A percentile compares a stretch with the other conserved stretches of the same genome.
Conservation (phyloP, 1,140 invertebrate genomes). For the Drosophila biarmipes region DNA sequence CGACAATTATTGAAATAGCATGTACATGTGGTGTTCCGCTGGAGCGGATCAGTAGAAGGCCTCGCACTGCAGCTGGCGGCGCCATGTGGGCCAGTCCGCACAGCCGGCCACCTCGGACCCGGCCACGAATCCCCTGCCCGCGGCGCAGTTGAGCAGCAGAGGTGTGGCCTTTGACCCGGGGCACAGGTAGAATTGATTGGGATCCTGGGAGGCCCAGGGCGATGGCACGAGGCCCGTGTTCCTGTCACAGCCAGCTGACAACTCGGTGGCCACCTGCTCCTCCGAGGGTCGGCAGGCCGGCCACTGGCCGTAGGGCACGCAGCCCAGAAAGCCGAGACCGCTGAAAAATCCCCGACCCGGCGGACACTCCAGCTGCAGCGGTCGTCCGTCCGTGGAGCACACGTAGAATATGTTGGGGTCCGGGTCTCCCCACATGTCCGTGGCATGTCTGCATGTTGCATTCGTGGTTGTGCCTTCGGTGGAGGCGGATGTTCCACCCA, state of each 20-base stretch:
- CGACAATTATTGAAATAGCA: slow-evolving; percentile 22
- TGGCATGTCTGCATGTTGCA: slow-evolving; percentile 73
- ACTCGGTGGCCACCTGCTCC: slow-evolving; percentile 17
- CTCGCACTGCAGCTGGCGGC: slow-evolving; percentile 70
- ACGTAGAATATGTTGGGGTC: slow-evolving; percentile 82
- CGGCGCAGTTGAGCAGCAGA: slow-evolving; percentile 57
- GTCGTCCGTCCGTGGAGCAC: slow-evolving; percentile 61
- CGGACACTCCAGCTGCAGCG: slow-evolving; percentile 69
- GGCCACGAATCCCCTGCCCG: slow-evolving; percentile 68
- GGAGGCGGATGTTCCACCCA: slow-evolving; percentile 16
- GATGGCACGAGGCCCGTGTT: slow-evolving; percentile 16
- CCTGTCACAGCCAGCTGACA: slow-evolving; percentile 46
- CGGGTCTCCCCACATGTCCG: slow-evolving; percentile 81
- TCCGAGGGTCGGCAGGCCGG: slow-evolving; percentile 62
- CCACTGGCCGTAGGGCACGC: slow-evolving; percentile 71
- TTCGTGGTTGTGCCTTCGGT: slow-evolving; percentile 48
- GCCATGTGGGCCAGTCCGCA: slow-evolving; percentile 73
- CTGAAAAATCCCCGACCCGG: slow-evolving; percentile 78
- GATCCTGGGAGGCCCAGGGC: slow-evolving; percentile 68
- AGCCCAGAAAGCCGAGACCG: slow-evolving; percentile 69
- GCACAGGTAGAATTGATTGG: slow-evolving; percentile 77
- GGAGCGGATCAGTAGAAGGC: slow-evolving; percentile 66
- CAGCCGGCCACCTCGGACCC: slow-evolving; percentile 61
- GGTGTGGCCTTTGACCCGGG: slow-evolving; percentile 52
- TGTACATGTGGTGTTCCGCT: background rate